Percentiles rank a stretch among this genome's conserved stretches.
phyloP scores from a whole-genome alignment of 2,888 invertebrate genomes.

The Salticus scenicus region DNA sequence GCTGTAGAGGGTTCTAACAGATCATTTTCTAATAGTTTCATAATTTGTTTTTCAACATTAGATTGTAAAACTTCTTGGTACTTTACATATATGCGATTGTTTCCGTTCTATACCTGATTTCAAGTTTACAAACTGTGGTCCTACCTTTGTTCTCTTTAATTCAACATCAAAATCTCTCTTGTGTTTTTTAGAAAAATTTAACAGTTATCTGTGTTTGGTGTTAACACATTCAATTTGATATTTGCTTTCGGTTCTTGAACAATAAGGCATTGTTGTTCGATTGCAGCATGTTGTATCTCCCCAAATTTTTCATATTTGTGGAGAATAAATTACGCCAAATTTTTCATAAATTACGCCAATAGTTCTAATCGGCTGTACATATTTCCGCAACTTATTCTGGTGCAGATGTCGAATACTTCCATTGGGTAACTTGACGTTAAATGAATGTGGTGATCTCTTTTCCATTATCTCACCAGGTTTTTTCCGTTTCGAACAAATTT shows the following conservation, averaged over 20 bases:
- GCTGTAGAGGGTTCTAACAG: neutral
- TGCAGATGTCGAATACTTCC: too few species aligned
- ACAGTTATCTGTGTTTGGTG: too few species aligned
- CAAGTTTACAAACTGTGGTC: neutral
- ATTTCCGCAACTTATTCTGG: neutral
- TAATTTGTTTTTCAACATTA: neutral
- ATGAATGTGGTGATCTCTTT: too few species aligned
- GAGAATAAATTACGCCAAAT: too few species aligned
- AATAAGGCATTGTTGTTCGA: neutral
- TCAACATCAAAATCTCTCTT: neutral
- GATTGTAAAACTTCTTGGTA: neutral
- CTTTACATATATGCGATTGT: neutral
- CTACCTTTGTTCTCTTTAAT: neutral
- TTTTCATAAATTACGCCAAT: neutral
- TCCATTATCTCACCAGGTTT: too few species aligned
- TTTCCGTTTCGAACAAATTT: too few species aligned
- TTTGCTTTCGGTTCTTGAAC: neutral
- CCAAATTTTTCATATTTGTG: neutral
- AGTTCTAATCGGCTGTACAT: neutral
- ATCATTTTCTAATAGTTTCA: neutral
- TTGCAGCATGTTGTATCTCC: neutral
- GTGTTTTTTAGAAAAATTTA: neutral
- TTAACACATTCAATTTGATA: neutral
- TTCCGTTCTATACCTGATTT: neutral
- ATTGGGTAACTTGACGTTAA: too few species aligned